Evolutionary conservation across 2,113 vertebrate species (phyloP), one percentile per base, ranked within the genome.

Genomic region (Thryonomys swinderianus): DNA sequence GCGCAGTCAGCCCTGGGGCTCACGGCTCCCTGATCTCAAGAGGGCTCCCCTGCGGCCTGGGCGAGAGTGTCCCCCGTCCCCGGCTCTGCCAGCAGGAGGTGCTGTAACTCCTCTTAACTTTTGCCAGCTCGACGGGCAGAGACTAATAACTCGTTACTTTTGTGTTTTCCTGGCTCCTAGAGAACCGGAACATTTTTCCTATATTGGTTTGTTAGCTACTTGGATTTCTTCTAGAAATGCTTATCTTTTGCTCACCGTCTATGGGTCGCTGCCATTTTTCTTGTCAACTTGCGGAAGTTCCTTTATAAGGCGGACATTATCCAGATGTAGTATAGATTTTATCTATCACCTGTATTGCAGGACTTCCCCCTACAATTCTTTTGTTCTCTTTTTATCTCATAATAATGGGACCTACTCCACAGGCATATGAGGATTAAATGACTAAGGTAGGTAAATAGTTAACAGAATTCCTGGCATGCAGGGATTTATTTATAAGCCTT

Each of bases 41-140:
- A 25, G 32, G 25, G 42, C 37, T 71, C 37, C 74, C 59, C 53
- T 1, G 57, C 32, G 55, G n/a, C 2, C 51, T 48, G 23, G 11
- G 64, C 55, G 1, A 0, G 55, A 34, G 45, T 4, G 5, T 25
- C n/a, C 34, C 67, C 66, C 69, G 10, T 88, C 80, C 55, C 78
- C 25, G 27, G 71, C 91, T 78, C 84, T 18, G 76, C 94, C 95
- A 89, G 89, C 74, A 96, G 94, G 96, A 96, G 95, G 95, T 92
- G 55, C 71, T 61, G 7, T 4, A 79, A 51, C 48, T 66, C 91
- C 89, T 89, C 78, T 37, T 45, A 40, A 37, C 61, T 78, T 78
- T 92, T 73, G 27, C 64, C 66, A 40, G 32, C 57, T 80, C 17
- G 5, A 0, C 40, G 7, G 32, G 34, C 37, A 13, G 32, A 27